A percentile compares a stretch with the other conserved stretches of the same genome.
Conservation (phyloP, 1,140 invertebrate genomes). For the Dinoponera quadriceps region DNA sequence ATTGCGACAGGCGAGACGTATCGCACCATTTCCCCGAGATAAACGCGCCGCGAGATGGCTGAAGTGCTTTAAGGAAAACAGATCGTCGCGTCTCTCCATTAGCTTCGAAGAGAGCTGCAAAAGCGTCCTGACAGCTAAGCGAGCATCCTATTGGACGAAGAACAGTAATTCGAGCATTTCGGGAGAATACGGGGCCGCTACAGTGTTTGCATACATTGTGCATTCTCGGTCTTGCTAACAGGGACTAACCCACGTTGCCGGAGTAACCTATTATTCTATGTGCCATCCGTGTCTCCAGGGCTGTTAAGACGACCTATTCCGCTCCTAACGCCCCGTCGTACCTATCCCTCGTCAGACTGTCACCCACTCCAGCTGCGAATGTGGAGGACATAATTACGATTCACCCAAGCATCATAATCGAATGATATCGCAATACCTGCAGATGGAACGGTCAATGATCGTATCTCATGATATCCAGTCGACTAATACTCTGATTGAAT, state of each 20-base stretch:
- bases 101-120: conserved; percentile 52
- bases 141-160: conserved; percentile 63
- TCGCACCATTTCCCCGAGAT: conserved; percentile 56
- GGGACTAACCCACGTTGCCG: conserved; percentile 67
- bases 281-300: conserved; percentile 78
- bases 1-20: conserved; percentile 50
- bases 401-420: conserved; percentile 74
- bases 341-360: conserved; percentile 60
- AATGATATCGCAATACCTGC: conserved; percentile 66
- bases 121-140: conserved; percentile 51
- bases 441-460: conserved; percentile 58
- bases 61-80: conserved; percentile 57
- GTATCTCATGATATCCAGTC: conserved; percentile 13
- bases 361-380: conserved; percentile 63
- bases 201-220: conserved; percentile 81
- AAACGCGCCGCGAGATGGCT: conserved; percentile 49
- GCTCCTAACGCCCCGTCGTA: conserved; percentile 62
- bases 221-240: conserved; percentile 76
- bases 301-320: conserved; percentile 78
- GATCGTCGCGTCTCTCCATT: conserved; percentile 52
- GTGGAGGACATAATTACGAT: conserved; percentile 74
- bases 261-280: conserved; percentile 79
- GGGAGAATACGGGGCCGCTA: conserved; percentile 72
- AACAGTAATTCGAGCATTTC: conserved; percentile 79
- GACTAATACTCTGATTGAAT: conserved; percentile 38